These are phyloP conservation scores for Caenorhabditis becei DNA, from an alignment of 2,888 invertebrate species.

Conservation along the genomic window DNA sequence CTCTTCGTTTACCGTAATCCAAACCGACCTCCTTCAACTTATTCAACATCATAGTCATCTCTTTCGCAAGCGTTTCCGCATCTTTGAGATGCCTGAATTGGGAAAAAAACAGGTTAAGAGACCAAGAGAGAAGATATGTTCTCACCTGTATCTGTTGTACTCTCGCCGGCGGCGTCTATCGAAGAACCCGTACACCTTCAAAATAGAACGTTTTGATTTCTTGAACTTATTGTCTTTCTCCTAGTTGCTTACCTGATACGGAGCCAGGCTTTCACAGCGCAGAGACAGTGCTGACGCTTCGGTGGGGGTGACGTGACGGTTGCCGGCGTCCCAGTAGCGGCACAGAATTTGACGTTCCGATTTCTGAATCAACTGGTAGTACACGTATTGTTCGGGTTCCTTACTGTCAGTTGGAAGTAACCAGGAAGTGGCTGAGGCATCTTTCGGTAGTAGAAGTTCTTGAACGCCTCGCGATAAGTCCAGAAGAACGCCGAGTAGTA, in stretches of 20 bases:
- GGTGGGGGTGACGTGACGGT: conserved; percentile 33
- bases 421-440: conserved; percentile 39
- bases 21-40: conserved; percentile 14
- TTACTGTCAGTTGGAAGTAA: conserved; percentile 20
- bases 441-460: conserved; percentile 31
- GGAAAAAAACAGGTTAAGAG: neutral
- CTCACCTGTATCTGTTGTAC: conserved; percentile 31
- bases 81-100: conserved; percentile 11
- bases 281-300: conserved; percentile 18
- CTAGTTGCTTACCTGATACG: conserved; percentile 10
- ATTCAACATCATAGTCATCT: conserved; percentile 18
- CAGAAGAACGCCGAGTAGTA: conserved; percentile 44
- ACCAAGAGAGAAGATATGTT: neutral
- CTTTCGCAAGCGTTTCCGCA: conserved; percentile 30
- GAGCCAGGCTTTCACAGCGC: conserved; percentile 11
- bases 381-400: too few relatives aligned
- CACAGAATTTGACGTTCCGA: conserved; percentile 9
- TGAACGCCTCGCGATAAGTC: conserved; percentile 49
- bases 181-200: conserved; percentile 28
- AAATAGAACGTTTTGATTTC: neutral
- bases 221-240: neutral
- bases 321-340: conserved; percentile 48
- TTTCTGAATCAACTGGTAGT: neutral
- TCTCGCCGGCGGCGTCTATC: conserved; percentile 26
- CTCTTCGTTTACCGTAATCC: conserved; percentile 1